Evolutionary conservation across 2,113 vertebrate species (phyloP).

Genomic region (Motacilla alba): DNA sequence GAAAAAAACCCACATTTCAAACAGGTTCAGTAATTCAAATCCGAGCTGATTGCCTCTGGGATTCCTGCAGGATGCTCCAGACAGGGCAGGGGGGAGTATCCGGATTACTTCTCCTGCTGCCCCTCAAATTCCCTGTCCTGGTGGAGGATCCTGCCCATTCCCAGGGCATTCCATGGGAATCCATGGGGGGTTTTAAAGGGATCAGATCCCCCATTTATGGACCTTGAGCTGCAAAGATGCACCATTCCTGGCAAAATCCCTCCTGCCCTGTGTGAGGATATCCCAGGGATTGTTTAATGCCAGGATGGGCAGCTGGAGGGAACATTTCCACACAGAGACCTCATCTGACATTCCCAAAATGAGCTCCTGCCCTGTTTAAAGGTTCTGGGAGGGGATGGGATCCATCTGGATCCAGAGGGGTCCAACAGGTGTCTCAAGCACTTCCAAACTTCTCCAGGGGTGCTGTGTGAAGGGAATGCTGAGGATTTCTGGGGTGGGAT

Average conservation of each 20-base stretch:
- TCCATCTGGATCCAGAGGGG: not conserved
- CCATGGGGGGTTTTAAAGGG: not conserved
- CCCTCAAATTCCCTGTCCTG: not conserved
- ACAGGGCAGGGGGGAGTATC: too few species aligned
- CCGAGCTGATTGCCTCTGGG: not conserved
- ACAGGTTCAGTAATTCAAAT: not conserved
- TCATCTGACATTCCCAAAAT: fast-evolving
- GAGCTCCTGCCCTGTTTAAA: not conserved
- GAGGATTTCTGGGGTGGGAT: not conserved
- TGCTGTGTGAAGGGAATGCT: not conserved
- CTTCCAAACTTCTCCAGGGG: not conserved
- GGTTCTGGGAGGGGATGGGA: not conserved
- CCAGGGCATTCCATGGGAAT: not conserved
- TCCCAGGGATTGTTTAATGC: fast-evolving
- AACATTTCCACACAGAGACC: fast-evolving
- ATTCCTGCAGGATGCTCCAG: not conserved
- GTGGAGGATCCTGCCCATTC: fast-evolving
- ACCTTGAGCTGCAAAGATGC: not conserved
- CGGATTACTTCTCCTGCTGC: not conserved
- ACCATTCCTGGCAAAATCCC: fast-evolving
- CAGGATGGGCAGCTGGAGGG: not conserved
- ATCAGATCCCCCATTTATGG: fast-evolving
- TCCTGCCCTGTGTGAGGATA: fast-evolving
- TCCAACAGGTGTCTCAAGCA: fast-evolving
- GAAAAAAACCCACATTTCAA: fast-evolving